Base-by-base conservation (phyloP, 2,888 invertebrate species). In the Xanthorhoe spadicearia region DNA sequence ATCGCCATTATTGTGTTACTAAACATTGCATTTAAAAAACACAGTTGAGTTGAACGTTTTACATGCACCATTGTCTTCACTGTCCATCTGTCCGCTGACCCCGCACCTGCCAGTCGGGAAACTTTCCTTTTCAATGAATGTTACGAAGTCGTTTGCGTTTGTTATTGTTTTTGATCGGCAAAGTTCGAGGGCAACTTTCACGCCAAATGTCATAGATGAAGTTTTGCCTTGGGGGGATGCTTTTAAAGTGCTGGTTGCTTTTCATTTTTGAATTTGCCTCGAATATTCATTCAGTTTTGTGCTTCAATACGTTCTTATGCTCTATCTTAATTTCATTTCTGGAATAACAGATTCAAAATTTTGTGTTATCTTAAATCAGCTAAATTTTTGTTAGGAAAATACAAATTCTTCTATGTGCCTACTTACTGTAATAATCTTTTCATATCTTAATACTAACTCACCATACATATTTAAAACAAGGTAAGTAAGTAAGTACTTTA, bases 111-210 rank as follows among this genome's bases (percentile, higher is more conserved):
- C 77, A 49, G 77, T 75, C 74, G 74, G 71, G 73, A 77, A 89
- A 91, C 87, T 91, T 90, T 88, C 88, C 82, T 82, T 88, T 90
- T 88, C 88, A 89, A 87, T 87, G 87, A 89, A 88, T 87, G 89
- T 91, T 89, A 80, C 74, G 78, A 86, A 90, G 85, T 90, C 88
- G 89, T 90, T 90, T 86, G 78, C 81, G 82, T 86, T 83, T 90
- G 87, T 90, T 91, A 92, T 90, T 92, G 90, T 90, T 90, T 91
- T 88, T 86, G 80, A 91, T 91, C 83, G 83, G 77, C 79, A 64
- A 90, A 92, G 85, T 92, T 90, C 82, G 74, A 76, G 70, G 77
- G 69, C 66, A 77, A 76, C 74, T 75, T 71, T 67, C 73, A 69
- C 74, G 73, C 66, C 68, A 74, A 80, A 80, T 77, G 77, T 81